Conservation (phyloP, 1,140 invertebrate genomes). For the Apis dorsata region DNA sequence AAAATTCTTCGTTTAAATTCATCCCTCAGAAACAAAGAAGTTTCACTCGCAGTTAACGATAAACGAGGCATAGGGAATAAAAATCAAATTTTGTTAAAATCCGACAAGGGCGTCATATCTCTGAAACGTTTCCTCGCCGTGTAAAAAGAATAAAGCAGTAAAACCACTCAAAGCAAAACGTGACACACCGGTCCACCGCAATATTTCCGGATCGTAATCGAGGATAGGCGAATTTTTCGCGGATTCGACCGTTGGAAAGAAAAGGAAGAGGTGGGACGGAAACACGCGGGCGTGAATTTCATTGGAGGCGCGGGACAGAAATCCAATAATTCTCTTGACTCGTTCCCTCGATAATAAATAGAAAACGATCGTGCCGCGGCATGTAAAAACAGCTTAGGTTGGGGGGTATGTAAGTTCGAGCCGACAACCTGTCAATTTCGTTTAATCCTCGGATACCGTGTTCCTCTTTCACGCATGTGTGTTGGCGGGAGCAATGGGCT, state of each 20-base stretch:
- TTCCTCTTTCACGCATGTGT: neutral
- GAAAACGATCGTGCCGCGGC: conserved; percentile 4
- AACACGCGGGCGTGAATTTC: conserved; percentile 7
- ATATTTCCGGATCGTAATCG: neutral
- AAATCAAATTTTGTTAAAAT: neutral
- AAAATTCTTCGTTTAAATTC: too few relatives aligned
- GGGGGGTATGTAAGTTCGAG: neutral
- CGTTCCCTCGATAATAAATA: conserved; percentile 16
- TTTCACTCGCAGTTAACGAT: too few relatives aligned
- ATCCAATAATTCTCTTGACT: conserved; percentile 18
- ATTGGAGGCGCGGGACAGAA: conserved; percentile 12
- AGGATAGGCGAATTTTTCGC: neutral
- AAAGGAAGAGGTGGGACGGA: neutral
- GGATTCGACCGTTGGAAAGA: neutral
- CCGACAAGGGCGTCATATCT: neutral
- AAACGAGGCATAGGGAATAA: too few relatives aligned
- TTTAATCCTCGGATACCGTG: neutral
- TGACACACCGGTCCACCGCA: neutral
- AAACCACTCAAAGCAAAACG: neutral
- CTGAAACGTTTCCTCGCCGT: neutral
- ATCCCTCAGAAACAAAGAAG: too few relatives aligned
- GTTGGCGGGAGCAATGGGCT: too few relatives aligned
- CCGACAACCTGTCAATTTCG: conserved; percentile 6
- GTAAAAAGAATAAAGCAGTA: neutral
- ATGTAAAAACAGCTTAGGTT: neutral